phyloP scores from a whole-genome alignment of 2,888 invertebrate species.

The Lottia gigantea region DNA sequence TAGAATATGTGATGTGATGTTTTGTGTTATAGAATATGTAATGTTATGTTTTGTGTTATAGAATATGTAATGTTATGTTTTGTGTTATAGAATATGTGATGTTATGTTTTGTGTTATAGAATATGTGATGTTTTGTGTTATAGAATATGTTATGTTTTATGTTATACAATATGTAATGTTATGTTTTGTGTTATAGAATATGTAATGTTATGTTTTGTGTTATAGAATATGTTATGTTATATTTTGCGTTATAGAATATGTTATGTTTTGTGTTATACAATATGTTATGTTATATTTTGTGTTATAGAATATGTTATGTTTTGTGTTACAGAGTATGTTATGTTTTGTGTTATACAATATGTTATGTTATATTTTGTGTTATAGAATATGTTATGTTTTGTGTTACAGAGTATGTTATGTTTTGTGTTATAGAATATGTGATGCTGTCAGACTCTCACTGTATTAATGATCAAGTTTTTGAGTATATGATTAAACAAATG shows the following conservation, averaged over 20 bases:
- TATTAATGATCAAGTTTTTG: constrained; percentile 76
- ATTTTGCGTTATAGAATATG: not conserved
- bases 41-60: too few relatives aligned
- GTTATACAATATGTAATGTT: too few relatives aligned
- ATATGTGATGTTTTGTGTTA: too few relatives aligned
- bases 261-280: not conserved
- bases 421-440: constrained; percentile 70
- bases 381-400: not conserved
- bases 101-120: too few relatives aligned
- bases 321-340: not conserved
- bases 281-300: not conserved
- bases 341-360: not conserved
- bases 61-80: too few relatives aligned
- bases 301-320: not conserved
- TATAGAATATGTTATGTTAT: too few relatives aligned
- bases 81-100: too few relatives aligned
- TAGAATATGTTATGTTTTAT: too few relatives aligned
- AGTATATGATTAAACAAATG: constrained; percentile 78
- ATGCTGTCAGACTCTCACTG: constrained; percentile 74
- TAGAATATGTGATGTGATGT: too few relatives aligned
- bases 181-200: too few relatives aligned
- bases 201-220: too few relatives aligned
- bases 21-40: too few relatives aligned
- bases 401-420: not conserved
- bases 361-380: not conserved